Evolutionary conservation across 2,888 invertebrate species (phyloP), one percentile per base, ranked within the genome.

Genomic region (Smittia aterrima): DNA sequence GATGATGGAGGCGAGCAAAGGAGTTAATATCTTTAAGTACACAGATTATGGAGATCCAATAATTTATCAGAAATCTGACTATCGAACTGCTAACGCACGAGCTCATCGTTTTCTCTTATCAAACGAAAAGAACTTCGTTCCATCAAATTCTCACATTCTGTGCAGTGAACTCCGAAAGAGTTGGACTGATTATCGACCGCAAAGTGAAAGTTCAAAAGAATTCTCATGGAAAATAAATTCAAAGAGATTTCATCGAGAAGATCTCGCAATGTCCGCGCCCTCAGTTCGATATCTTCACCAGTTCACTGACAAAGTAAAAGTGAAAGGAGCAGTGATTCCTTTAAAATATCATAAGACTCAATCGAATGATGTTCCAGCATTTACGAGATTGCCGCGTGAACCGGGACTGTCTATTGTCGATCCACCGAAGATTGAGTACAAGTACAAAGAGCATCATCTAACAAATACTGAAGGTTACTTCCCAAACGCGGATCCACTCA

Each of bases 1-100:
- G n/a, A n/a, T n/a, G n/a, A n/a, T n/a, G n/a, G n/a, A n/a, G 32
- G 32, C 32, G 32, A 32, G 32, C 9, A 9, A 32, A 32, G 32
- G 3, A 6, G 32, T 47, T 2, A 47, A 47, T 18, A 47, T 47
- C 11, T 18, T 16, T 11, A 47, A 47, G n/a, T 47, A 16, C 53
- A 77, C 79, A 22, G 82, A 82, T 77, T 79, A 80, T 67, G 79
- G 80, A 75, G 77, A 76, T 58, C 81, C 82, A 1, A 66, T 72
- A 18, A 66, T 77, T 6, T 77, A 75, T 22, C 76, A 76, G 1
- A 77, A 77, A 22, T 77, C 78, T 41, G 83, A 81, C 77, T 79
- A 79, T 78, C 79, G 83, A 7, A 80, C 82, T 1, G 79, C 83
- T 0, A 78, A 77, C 1, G 80, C 81, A 75, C 76, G 80, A 1